phyloP scores from a whole-genome alignment of 1,140 invertebrate genomes.

The Whitmania pigra region DNA sequence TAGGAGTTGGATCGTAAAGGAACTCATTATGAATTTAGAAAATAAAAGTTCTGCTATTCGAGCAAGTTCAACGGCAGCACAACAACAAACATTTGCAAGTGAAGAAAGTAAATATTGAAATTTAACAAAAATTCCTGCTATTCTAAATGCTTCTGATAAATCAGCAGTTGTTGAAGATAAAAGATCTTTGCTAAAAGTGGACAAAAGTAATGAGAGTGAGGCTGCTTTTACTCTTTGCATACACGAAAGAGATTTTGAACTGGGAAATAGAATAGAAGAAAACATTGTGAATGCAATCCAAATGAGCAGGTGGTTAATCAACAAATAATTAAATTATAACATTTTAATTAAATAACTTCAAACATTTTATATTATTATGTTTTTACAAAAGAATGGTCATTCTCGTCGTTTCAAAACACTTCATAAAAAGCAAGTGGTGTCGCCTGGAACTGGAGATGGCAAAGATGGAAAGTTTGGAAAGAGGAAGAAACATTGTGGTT shows the following conservation, averaged over 20 bases:
- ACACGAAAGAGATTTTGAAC: no score
- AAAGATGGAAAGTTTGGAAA: neutral
- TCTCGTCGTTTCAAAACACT: neutral
- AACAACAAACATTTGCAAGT: neutral
- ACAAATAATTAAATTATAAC: no score
- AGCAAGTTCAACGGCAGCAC: no score
- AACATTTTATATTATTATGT: no score
- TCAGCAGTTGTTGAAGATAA: no score
- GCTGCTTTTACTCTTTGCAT: no score
- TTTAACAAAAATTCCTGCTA: no score
- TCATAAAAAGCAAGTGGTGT: slow-evolving; percentile 8
- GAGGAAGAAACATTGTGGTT: neutral
- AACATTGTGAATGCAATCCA: neutral
- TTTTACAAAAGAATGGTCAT: neutral
- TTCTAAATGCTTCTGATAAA: no score
- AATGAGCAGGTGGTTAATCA: neutral
- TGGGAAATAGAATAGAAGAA: neutral
- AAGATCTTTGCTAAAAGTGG: no score
- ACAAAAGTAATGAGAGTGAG: no score
- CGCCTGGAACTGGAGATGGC: neutral
- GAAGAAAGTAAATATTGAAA: no score
- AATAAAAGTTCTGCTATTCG: neutral
- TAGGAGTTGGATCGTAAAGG: neutral
- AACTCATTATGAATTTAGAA: neutral
- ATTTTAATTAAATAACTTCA: no score